Base-by-base conservation (phyloP, 2,113 vertebrate genomes). In the Archocentrus centrarchus region DNA sequence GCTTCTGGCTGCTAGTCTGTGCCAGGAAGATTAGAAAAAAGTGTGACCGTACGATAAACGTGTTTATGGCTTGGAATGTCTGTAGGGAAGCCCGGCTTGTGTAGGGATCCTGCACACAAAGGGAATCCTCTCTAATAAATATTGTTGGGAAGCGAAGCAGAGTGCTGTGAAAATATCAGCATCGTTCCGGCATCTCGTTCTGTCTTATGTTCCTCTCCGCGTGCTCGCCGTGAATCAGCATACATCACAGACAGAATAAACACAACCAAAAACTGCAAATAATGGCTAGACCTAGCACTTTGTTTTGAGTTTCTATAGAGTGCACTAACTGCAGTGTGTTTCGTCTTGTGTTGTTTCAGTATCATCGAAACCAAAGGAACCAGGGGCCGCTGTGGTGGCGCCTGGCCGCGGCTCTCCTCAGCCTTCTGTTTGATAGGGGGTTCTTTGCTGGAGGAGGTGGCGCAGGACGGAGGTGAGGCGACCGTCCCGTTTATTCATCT, bases 351-450 rank as follows among this genome's bases (percentile, higher is more conserved):
- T 89, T 61, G 75, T 90, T 93, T 73, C 94, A 96, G 96, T 95
- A 94, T 88, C 95, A 93, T 80, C 94, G 80, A 96, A 96, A 96
- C 95, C 96, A 96, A 96, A 96, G 96, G 95, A 94, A 95, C 88
- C 95, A 81, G 80, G 92, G 92, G 87, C 92, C 93, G 20, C 78
- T 93, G 84, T 96, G 95, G 96, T 94, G 95, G 95, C 95, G 95
- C 58, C 80, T 96, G 90, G 93, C 93, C 6, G 73, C 88, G n/a
- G 88, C 94, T 63, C 84, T 96, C 68, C 93, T 95, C 75, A 86
- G 91, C 79, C 93, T 96, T 18, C 89, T 96, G 63, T 95, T 96
- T 35, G 92, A 95, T 78, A 85, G 94, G 63, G 92, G 93, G 15
- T 83, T 91, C 66, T 32, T 91, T 13, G 93, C 86, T 61, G 86